Evolutionary conservation across 2,797 vertebrate genomes (phyloP), one percentile per base, ranked within the genome.

Genomic region (Muscicapa striata): DNA sequence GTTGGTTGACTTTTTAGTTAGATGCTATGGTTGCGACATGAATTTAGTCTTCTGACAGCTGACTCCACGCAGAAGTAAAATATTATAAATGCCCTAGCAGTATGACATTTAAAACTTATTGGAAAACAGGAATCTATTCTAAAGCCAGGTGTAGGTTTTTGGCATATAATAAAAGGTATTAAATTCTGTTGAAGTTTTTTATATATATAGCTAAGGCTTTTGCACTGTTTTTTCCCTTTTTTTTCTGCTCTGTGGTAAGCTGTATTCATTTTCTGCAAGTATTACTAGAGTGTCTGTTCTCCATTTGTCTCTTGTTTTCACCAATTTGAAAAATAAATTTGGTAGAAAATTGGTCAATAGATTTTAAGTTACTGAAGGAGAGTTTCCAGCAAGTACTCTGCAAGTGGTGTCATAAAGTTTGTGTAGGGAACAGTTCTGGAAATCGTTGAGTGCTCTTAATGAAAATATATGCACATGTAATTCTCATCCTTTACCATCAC

Each of bases 381-480:
- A 64, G 8, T 43, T 85, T 87, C 54, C 26, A 49, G 10, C 20
- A 85, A 46, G 36, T 77, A n/a, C 23, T 68, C 68, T 78, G 17
- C 15, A 72, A 77, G 24, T 51, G 19, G 26, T 80, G 29, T 74
- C 22, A 30, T 84, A 6, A 46, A 63, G 15, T 63, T 64, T 59
- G 12, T 0, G 0, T 34, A 22, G 43, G 24, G 76, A 69, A 34
- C 4, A 20, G 32, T 10, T 80, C 46, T 87, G n/a, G 51, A 87
- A 61, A 46, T 74, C 7, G 1, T 70, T 49, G 27, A 5, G 13
- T 2, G 3, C n/a, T 70, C 24, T 70, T 61, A 77, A 46, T 76
- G 67, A 41, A 79, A 55, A 80, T 45, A 12, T 8, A 4, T 27
- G 5, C 14, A 17, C 11, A 3, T 0, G 0, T 58, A 41, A 13